These are phyloP conservation scores for Priocnemis perturbator DNA, from an alignment of 2,888 invertebrate species.

Conservation along the genomic window DNA sequence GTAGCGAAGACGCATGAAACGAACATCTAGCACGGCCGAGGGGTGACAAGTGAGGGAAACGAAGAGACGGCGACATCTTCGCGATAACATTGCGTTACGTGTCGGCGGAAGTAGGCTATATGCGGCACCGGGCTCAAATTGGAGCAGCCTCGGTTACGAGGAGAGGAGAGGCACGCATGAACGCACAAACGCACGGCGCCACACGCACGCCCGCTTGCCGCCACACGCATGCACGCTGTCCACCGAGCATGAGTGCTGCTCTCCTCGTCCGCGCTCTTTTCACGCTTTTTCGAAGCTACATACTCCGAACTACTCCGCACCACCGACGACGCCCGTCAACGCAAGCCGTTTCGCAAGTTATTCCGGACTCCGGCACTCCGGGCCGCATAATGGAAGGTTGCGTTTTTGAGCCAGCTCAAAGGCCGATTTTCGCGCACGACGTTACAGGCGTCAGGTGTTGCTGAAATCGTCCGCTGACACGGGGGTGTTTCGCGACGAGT, in stretches of 20 bases:
- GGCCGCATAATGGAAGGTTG: conserved; percentile 1
- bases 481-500: no score
- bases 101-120: conserved; percentile 62
- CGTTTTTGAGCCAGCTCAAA: neutral
- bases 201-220: conserved; percentile 49
- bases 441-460: conserved; percentile 1
- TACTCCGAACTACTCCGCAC: neutral
- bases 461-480: no score
- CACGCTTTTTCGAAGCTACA: conserved; percentile 17
- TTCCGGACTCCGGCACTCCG: neutral
- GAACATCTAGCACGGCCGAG: no score
- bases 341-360: neutral
- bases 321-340: neutral
- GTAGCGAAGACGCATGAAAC: no score
- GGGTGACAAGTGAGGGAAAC: no score
- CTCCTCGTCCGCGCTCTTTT: conserved; percentile 13
- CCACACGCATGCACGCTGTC: conserved; percentile 41
- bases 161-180: conserved; percentile 57
- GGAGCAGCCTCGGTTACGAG: conserved; percentile 60
- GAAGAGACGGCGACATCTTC: conserved; percentile 20
- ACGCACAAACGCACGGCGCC: conserved; percentile 64
- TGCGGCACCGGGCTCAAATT: conserved; percentile 62
- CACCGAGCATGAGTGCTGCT: conserved; percentile 32
- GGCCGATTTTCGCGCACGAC: neutral
- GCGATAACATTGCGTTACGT: conserved; percentile 61